Evolutionary conservation across 2,113 vertebrate species (phyloP), one percentile per base, ranked within the genome.

Genomic region (Copsychus sechellarum): DNA sequence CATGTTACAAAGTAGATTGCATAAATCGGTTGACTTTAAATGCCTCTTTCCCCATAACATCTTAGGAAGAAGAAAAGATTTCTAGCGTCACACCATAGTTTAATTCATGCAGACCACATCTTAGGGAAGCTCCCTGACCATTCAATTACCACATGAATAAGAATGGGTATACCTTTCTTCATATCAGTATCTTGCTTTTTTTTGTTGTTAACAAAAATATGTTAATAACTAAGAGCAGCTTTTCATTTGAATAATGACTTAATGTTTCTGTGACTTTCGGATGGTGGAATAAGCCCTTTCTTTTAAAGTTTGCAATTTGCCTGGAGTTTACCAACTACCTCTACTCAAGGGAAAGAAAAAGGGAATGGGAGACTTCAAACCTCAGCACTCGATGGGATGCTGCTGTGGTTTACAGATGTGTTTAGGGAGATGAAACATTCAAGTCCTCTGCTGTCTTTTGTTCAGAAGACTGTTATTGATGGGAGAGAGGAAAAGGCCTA

Each of bases 131-230:
- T 92, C 79, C 78, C 81, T 92, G 91, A 81, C 85, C 81, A 69
- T 77, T 94, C 89, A 88, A 94, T 94, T 95, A 88, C 78, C 94
- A 95, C 92, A 86, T 86, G 95, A 95, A 96, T 94, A 95, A 84
- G 87, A 88, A 88, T 18, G 36, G 1, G 12, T 57, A 10, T 88
- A 95, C 90, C 85, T 95, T 64, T 28, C 34, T 56, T 90, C 81
- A 80, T 78, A 94, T 81, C 89, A 91, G 40, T 90, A 88, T 95
- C 76, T 88, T 71, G 47, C 43, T 62, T 83, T 90, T 92, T 92
- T 73, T 91, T 58, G n/a, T 48, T 83, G 45, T 84, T 96, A 83
- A 93, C 3, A 2, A 85, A 93, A 95, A 89, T 88, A 81, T 62
- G 76, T 73, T 95, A 90, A 92, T 93, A 54, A 66, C 7, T 67